phyloP scores from a whole-genome alignment of 2,797 vertebrate species.

The Spatula versicolor region DNA sequence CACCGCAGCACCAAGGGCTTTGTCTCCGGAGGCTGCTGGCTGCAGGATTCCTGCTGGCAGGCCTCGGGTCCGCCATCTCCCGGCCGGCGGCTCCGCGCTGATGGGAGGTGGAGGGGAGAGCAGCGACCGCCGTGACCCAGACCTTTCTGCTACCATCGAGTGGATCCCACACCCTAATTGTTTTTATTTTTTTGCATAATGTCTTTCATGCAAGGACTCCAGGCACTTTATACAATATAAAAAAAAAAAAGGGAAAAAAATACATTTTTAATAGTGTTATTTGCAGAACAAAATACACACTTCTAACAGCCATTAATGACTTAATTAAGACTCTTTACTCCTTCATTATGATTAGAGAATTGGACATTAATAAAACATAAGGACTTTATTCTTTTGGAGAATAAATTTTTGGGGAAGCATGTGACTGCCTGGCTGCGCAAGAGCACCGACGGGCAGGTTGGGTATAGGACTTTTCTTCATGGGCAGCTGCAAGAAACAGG shows the following conservation, averaged over 20 bases:
- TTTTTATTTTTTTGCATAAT: not conserved
- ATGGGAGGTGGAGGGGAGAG: accelerated
- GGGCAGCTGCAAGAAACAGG: not conserved
- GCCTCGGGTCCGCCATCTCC: not conserved
- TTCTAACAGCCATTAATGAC: not conserved
- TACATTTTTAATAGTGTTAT: not conserved
- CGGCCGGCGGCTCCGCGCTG: not conserved
- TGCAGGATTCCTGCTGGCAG: not conserved
- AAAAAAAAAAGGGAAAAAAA: not conserved
- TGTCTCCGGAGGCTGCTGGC: not conserved
- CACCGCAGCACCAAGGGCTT: accelerated
- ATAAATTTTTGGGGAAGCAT: not conserved
- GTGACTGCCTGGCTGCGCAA: not conserved
- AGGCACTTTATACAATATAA: not conserved
- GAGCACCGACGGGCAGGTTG: not conserved
- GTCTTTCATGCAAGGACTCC: not conserved
- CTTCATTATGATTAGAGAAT: not conserved
- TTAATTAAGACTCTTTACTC: slow-evolving; percentile 16
- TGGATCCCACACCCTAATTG: accelerated
- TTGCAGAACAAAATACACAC: slow-evolving; percentile 7
- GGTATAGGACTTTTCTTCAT: not conserved
- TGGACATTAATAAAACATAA: not conserved
- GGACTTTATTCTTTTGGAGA: not conserved
- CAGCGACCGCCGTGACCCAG: accelerated
- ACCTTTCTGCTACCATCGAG: not conserved